phyloP scores from a whole-genome alignment of 2,797 vertebrate species.

The Vespertilio murinus region DNA sequence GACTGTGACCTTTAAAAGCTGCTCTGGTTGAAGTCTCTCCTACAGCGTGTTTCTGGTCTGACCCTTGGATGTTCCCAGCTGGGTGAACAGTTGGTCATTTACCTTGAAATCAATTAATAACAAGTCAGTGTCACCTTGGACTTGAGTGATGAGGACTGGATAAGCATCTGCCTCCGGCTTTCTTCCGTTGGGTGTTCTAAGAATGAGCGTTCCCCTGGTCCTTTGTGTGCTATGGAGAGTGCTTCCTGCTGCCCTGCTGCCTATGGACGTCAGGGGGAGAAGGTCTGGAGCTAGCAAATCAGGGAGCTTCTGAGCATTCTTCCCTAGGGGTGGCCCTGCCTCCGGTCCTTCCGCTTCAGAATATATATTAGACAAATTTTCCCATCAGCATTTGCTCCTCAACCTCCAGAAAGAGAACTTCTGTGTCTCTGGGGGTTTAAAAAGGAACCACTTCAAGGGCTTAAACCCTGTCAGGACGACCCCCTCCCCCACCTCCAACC shows the following conservation, averaged over 20 bases:
- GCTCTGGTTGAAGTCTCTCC: not conserved
- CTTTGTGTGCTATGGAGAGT: not conserved
- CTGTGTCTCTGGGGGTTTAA: not conserved
- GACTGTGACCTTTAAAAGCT: not conserved
- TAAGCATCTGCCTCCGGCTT: not conserved
- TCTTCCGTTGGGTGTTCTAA: not conserved
- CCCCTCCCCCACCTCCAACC: not conserved
- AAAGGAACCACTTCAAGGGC: not conserved
- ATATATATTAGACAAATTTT: not conserved
- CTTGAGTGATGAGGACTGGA: slow-evolving; percentile 25
- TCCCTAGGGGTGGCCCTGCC: not conserved
- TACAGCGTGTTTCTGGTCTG: not conserved
- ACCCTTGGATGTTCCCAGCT: slow-evolving; percentile 40
- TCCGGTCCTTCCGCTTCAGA: not conserved
- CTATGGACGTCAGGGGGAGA: not conserved
- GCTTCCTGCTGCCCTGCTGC: not conserved
- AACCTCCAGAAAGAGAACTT: not conserved
- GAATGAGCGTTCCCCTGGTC: not conserved
- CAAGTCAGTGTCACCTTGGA: slow-evolving; percentile 33
- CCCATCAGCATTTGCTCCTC: not conserved
- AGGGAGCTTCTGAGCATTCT: not conserved
- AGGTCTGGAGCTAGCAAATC: not conserved
- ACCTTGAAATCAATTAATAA: slow-evolving; percentile 45
- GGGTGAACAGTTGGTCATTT: slow-evolving; percentile 45
- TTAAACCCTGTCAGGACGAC: not conserved